These are phyloP conservation scores for Chrysaora quinquecirrha DNA, from an alignment of 30 jellyfish, hydroid and myxozoan species.

Conservation along the genomic window DNA sequence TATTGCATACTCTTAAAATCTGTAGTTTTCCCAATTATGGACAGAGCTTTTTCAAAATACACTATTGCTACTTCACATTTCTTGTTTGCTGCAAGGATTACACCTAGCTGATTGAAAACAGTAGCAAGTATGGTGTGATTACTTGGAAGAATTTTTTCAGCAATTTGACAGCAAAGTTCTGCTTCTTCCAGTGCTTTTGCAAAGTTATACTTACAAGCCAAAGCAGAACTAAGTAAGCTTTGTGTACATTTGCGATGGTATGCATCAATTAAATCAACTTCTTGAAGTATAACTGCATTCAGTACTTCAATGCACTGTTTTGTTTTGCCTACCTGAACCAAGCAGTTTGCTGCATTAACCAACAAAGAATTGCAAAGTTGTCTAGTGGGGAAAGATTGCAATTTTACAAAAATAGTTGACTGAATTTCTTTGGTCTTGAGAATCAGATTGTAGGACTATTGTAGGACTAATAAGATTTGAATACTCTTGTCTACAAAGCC, in stretches of 20 bases:
- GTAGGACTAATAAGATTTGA: background rate
- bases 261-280: background rate
- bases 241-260: background rate
- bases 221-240: background rate
- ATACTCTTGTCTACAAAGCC: background rate
- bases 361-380: background rate
- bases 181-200: background rate
- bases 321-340: background rate
- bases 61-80: background rate
- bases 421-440: background rate
- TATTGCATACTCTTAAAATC: background rate
- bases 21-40: background rate
- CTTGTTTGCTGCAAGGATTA: background rate
- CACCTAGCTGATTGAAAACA: background rate
- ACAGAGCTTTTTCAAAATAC: background rate
- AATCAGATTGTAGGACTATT: background rate
- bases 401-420: background rate
- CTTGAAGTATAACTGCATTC: background rate
- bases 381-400: background rate
- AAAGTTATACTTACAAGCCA: too few species aligned
- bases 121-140: background rate
- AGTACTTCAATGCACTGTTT: background rate
- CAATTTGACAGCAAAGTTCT: background rate
- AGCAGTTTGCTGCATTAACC: background rate
- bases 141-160: background rate